phyloP scores from a whole-genome alignment of 2,888 invertebrate genomes.

The Yponomeuta plumbellus region DNA sequence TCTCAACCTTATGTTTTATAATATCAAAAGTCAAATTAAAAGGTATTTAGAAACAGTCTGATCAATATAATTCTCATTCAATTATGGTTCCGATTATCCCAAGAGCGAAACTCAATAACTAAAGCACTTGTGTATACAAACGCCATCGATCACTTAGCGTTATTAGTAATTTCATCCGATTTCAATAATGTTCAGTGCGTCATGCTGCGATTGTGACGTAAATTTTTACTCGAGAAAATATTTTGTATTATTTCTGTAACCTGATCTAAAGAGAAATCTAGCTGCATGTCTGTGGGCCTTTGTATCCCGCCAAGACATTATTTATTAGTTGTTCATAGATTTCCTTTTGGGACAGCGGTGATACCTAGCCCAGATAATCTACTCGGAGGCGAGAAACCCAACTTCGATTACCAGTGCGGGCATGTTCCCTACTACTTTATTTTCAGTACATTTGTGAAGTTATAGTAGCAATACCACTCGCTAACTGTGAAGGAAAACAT shows the following conservation, averaged over 20 bases:
- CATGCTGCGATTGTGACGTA: background rate
- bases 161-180: background rate
- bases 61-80: background rate
- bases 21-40: background rate
- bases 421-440: no score
- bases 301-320: background rate
- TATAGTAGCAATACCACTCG: no score
- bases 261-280: background rate
- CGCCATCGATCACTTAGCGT: background rate
- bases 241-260: background rate
- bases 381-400: no score
- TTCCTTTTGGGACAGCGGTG: no score
- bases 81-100: background rate
- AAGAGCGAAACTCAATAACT: background rate
- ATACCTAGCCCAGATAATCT: no score
- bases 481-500: no score
- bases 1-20: background rate
- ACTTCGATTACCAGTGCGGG: no score
- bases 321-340: no score
- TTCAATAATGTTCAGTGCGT: background rate
- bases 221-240: background rate
- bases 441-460: no score
- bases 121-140: slow-evolving; percentile 7
- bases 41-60: background rate
- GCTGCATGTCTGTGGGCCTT: background rate